Percentiles rank a stretch among this genome's conserved stretches.
Conservation (phyloP, 2,113 vertebrate species). For the Aphyosemion australe region DNA sequence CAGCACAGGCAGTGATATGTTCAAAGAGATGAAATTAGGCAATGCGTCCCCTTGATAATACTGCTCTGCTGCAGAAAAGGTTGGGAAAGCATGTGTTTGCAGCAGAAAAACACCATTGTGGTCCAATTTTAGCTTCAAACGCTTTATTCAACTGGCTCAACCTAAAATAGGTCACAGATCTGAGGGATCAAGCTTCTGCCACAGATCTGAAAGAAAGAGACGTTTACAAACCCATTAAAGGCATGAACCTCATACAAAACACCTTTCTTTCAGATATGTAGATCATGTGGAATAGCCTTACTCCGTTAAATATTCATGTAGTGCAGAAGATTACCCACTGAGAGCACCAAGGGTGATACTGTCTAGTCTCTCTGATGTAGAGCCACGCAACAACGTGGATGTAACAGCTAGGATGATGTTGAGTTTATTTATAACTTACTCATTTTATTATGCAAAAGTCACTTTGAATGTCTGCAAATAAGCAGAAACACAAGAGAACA, state of each 20-base stretch:
- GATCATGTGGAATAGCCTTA: too few relatives aligned
- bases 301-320: too few relatives aligned
- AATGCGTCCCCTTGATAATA: slow-evolving; percentile 6
- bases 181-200: background rate
- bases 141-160: background rate
- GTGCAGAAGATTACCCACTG: too few relatives aligned
- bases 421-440: too few relatives aligned
- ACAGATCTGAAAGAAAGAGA: background rate
- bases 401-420: too few relatives aligned
- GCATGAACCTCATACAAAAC: background rate
- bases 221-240: background rate
- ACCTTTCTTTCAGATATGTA: background rate
- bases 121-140: slow-evolving; percentile 1
- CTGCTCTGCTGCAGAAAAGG: slow-evolving; percentile 6
- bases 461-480: too few relatives aligned
- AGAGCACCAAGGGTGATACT: too few relatives aligned
- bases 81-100: slow-evolving; percentile 16
- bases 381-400: too few relatives aligned
- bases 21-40: slow-evolving; percentile 29
- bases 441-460: too few relatives aligned
- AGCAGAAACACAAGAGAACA: too few relatives aligned
- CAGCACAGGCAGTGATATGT: slow-evolving; percentile 1
- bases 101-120: slow-evolving; percentile 11
- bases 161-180: slow-evolving; percentile 1
- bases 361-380: too few relatives aligned